These are phyloP conservation scores for Coptotermes formosanus DNA, from an alignment of 1,140 invertebrate species.

Conservation along the genomic window DNA sequence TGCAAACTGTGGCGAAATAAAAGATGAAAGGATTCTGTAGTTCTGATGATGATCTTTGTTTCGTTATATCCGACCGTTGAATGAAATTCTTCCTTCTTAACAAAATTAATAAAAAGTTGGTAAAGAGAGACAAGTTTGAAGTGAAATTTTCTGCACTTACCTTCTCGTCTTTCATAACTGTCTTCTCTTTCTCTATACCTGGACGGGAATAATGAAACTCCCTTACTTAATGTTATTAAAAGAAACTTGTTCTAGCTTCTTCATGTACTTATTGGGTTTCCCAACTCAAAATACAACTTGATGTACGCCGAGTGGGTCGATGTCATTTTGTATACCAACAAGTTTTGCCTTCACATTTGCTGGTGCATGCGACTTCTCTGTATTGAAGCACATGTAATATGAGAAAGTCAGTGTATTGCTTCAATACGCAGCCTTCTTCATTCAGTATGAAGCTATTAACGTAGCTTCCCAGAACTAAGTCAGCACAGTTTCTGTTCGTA, in stretches of 20 bases:
- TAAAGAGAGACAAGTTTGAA: background rate
- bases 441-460: too few species aligned
- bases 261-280: too few species aligned
- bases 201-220: background rate
- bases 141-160: background rate
- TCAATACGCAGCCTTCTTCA: too few species aligned
- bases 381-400: too few species aligned
- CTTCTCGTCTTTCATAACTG: background rate
- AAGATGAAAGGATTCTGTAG: background rate
- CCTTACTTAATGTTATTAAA: background rate
- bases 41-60: background rate
- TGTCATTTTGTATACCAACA: too few species aligned
- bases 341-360: too few species aligned
- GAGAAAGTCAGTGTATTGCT: too few species aligned
- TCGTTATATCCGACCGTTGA: background rate
- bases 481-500: too few species aligned
- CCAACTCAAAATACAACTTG: too few species aligned
- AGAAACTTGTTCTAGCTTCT: background rate
- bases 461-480: too few species aligned
- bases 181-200: background rate
- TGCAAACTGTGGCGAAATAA: background rate
- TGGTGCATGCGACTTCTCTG: too few species aligned
- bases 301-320: too few species aligned
- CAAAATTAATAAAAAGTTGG: background rate
- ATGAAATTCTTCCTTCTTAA: background rate